A percentile compares a stretch with the other conserved stretches of the same genome.
These are phyloP conservation scores for Rattus rattus DNA, from an alignment of 2,113 vertebrate species.

Conservation along the genomic window DNA sequence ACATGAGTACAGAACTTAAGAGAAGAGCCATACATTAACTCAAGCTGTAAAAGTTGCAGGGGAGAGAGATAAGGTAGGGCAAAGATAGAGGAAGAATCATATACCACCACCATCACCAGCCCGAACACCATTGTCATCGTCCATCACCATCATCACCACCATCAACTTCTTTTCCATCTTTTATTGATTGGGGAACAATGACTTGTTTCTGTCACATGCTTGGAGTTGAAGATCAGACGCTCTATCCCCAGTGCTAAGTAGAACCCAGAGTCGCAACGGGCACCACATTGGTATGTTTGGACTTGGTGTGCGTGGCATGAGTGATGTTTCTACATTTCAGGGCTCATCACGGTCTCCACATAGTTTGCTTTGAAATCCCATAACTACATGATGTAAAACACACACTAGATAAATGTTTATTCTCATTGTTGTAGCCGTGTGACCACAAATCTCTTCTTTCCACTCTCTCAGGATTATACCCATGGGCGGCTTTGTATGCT, in stretches of 20 bases:
- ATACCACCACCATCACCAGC: background rate
- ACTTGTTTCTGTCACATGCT: background rate
- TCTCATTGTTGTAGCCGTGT: slow-evolving; percentile 40
- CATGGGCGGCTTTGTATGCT: background rate
- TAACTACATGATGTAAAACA: slow-evolving; percentile 50
- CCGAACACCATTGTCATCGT: background rate
- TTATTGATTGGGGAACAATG: background rate
- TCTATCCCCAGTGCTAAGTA: background rate
- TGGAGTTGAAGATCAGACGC: background rate
- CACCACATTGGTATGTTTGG: background rate
- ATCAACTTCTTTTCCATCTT: too few species aligned
- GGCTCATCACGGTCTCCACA: background rate
- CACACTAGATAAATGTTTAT: slow-evolving; percentile 73
- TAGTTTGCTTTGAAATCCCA: slow-evolving; percentile 56
- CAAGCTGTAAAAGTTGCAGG: background rate
- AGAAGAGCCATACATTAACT: background rate
- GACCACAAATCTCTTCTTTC: slow-evolving; percentile 56
- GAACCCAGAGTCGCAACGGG: background rate
- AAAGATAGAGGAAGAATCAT: background rate
- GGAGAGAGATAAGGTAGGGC: too few species aligned
- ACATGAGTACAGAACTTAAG: background rate
- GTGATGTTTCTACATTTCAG: background rate
- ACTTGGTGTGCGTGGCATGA: background rate
- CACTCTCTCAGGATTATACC: slow-evolving; percentile 31
- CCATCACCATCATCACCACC: background rate